A percentile compares a stretch with the other conserved stretches of the same genome.
phyloP scores from a whole-genome alignment of 1,140 invertebrate genomes.

The Contarinia nasturtii region DNA sequence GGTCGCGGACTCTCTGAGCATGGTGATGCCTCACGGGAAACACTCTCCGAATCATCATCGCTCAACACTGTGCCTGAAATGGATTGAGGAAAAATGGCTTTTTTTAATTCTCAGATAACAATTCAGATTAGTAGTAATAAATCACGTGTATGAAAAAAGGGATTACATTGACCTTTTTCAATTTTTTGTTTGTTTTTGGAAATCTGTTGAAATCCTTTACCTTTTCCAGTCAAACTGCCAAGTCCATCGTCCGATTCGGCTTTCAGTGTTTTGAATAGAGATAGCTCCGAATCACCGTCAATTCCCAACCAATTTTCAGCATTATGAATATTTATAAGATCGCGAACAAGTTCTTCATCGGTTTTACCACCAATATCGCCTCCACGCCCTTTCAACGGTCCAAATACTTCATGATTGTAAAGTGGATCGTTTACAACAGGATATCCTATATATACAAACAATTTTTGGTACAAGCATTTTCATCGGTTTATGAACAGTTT shows the following conservation, averaged over 20 bases:
- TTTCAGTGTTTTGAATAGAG: conserved; percentile 48
- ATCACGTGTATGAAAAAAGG: too few species aligned
- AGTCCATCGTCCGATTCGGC: conserved; percentile 38
- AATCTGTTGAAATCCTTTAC: conserved; percentile 7
- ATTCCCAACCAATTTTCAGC: conserved; percentile 86
- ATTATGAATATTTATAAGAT: conserved; percentile 79
- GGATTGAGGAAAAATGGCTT: not conserved
- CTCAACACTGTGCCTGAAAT: conserved; percentile 16
- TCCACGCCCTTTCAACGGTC: conserved; percentile 76
- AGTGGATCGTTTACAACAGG: conserved; percentile 94
- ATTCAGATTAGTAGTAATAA: too few species aligned
- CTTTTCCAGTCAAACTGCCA: conserved; percentile 19
- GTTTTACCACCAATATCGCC: conserved; percentile 80
- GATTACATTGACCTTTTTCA: too few species aligned
- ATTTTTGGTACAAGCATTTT: too few species aligned
- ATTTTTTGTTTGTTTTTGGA: too few species aligned
- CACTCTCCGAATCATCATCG: conserved; percentile 30
- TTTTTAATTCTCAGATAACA: too few species aligned
- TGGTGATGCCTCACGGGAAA: conserved; percentile 42
- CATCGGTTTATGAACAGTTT: too few species aligned
- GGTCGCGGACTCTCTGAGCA: conserved; percentile 29
- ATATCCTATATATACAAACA: conserved; percentile 41
- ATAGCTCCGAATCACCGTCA: conserved; percentile 68
- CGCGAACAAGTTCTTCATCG: conserved; percentile 74
- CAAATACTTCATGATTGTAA: conserved; percentile 85